These are phyloP conservation scores for Pseudolaguvia tuberculata DNA, from an alignment of 2,113 vertebrate genomes.

Conservation along the genomic window DNA sequence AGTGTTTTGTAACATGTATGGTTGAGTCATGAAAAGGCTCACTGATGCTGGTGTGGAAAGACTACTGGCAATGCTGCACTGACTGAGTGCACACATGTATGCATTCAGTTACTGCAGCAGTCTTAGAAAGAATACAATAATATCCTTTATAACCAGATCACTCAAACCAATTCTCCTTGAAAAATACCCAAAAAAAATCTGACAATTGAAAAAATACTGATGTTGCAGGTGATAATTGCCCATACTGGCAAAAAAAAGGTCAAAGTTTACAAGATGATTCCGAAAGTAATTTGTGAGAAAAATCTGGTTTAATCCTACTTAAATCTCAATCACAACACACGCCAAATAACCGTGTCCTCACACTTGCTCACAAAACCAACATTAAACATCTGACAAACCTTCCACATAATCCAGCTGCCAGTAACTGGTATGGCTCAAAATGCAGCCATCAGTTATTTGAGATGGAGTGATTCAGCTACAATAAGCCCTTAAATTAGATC, in stretches of 20 bases:
- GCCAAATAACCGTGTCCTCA: constrained; percentile 7
- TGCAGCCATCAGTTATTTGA: constrained; percentile 5
- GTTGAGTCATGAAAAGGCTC: constrained; percentile 4
- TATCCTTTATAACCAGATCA: background rate
- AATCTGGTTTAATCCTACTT: constrained; percentile 2
- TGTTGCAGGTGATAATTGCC: background rate
- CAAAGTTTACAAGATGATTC: background rate
- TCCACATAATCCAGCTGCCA: constrained; percentile 11
- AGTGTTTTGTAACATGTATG: background rate
- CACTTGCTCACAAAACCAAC: background rate
- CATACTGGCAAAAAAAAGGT: background rate
- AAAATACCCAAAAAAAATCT: background rate
- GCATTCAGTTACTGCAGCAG: constrained; percentile 7
- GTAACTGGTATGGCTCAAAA: constrained; percentile 23
- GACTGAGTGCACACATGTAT: constrained; percentile 6
- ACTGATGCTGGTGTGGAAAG: constrained; percentile 31
- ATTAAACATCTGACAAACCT: constrained; percentile 10
- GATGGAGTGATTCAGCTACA: constrained; percentile 30
- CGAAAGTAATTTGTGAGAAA: background rate
- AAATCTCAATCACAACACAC: constrained; percentile 12
- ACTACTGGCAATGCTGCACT: background rate
- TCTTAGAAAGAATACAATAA: background rate
- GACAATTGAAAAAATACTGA: constrained; percentile 29
- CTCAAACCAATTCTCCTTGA: background rate
- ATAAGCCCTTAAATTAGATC: constrained; percentile 14